These are phyloP conservation scores for Bombus waltoni DNA, from an alignment of 1,140 invertebrate genomes.

Conservation along the genomic window DNA sequence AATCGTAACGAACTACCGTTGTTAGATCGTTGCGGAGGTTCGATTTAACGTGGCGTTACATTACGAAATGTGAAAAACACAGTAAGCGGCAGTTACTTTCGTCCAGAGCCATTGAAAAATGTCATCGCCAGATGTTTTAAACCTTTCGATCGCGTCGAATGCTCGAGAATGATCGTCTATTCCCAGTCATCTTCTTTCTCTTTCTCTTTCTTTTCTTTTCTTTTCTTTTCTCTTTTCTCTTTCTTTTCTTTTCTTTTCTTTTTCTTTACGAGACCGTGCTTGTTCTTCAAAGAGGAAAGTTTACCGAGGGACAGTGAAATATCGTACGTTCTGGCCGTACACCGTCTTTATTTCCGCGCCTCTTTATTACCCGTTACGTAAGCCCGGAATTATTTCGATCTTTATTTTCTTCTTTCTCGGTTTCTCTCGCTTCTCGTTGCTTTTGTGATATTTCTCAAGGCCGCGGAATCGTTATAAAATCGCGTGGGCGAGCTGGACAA, in stretches of 20 bases:
- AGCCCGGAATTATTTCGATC: conserved; percentile 57
- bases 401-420: conserved; percentile 2
- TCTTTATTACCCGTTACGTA: conserved; percentile 55
- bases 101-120: neutral
- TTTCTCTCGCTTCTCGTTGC: conserved; percentile 2
- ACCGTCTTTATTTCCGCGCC: conserved; percentile 47
- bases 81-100: neutral
- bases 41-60: neutral
- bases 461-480: conserved; percentile 62
- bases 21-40: neutral
- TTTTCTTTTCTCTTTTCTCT: conserved; percentile 24
- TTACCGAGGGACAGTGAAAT: conserved; percentile 46
- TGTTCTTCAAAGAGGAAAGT: conserved; percentile 29
- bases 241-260: neutral
- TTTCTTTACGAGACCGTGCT: conserved; percentile 19
- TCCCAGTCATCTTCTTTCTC: neutral
- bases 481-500: conserved; percentile 58
- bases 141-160: conserved; percentile 18
- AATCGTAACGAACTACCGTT: neutral
- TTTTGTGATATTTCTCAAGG: conserved; percentile 51
- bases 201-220: neutral
- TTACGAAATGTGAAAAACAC: neutral
- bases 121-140: conserved; percentile 41
- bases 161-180: conserved; percentile 43
- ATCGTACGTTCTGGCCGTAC: conserved; percentile 7